Percentiles rank a stretch among this genome's conserved stretches.
Conservation (phyloP, 2,888 invertebrate species). For the Entomobrya multifasciata region DNA sequence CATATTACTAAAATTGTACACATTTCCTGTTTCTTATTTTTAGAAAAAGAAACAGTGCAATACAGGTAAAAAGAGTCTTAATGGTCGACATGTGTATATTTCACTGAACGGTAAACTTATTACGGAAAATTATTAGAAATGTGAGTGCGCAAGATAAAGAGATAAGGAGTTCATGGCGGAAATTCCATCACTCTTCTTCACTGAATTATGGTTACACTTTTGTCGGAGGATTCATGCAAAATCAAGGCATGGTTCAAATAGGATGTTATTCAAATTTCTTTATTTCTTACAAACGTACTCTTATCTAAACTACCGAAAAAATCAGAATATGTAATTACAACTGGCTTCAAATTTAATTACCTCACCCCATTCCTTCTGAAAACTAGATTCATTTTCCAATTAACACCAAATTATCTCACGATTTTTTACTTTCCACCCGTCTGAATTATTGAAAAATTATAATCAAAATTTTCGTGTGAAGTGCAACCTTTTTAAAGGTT, state of each 20-base stretch:
- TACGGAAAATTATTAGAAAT: background rate
- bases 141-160: background rate
- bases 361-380: background rate
- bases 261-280: too few relatives aligned
- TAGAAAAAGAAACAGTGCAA: background rate
- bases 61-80: constrained; percentile 1
- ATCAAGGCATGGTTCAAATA: too few relatives aligned
- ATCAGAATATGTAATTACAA: constrained; percentile 4
- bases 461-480: background rate
- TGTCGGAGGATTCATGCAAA: too few relatives aligned
- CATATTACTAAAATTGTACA: background rate
- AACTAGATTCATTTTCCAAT: constrained; percentile 11
- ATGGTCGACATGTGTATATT: constrained; percentile 11
- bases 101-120: background rate
- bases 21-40: background rate
- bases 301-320: too few relatives aligned
- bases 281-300: too few relatives aligned
- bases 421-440: background rate
- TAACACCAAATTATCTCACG: constrained; percentile 29
- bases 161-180: background rate
- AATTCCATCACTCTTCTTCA: background rate
- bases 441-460: constrained; percentile 21
- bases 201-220: background rate
- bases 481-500: background rate
- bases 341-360: background rate